phyloP scores from a whole-genome alignment of 1,140 invertebrate genomes.

The Vollenhovia emeryi region DNA sequence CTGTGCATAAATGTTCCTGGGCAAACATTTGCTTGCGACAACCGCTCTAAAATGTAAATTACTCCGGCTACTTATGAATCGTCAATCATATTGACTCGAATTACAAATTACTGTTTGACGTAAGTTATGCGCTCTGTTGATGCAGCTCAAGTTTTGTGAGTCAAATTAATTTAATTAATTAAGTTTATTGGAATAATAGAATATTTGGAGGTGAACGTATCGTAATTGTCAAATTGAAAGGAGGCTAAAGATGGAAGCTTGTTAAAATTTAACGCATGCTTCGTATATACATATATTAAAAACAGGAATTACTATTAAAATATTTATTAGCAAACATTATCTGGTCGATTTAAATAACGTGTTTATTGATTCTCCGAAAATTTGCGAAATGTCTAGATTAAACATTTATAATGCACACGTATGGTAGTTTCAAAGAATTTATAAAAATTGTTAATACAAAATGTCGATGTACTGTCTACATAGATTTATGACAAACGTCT shows the following conservation, averaged over 20 bases:
- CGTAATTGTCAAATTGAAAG: background rate
- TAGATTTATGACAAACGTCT: constrained; percentile 98
- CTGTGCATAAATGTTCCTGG: constrained; percentile 8
- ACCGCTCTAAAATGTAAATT: constrained; percentile 50
- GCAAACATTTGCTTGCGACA: constrained; percentile 12
- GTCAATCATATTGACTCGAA: background rate
- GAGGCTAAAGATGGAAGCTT: background rate
- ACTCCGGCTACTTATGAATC: background rate
- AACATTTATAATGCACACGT: background rate
- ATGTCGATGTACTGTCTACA: background rate
- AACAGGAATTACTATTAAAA: background rate
- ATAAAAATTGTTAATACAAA: background rate
- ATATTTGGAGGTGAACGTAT: background rate
- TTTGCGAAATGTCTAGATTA: background rate
- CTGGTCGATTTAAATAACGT: background rate
- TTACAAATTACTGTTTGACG: background rate
- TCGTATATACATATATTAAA: background rate
- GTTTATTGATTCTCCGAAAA: background rate
- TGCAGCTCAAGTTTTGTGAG: background rate
- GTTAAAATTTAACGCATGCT: background rate
- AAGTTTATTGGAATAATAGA: background rate
- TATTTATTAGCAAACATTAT: background rate
- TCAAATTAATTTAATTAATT: constrained; percentile 27
- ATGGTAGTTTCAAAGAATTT: background rate
- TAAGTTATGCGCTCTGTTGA: background rate